A percentile compares a stretch with the other conserved stretches of the same genome.
Evolutionary conservation across 2,113 vertebrate species (phyloP).

Genomic region (Dasyprocta punctata): DNA sequence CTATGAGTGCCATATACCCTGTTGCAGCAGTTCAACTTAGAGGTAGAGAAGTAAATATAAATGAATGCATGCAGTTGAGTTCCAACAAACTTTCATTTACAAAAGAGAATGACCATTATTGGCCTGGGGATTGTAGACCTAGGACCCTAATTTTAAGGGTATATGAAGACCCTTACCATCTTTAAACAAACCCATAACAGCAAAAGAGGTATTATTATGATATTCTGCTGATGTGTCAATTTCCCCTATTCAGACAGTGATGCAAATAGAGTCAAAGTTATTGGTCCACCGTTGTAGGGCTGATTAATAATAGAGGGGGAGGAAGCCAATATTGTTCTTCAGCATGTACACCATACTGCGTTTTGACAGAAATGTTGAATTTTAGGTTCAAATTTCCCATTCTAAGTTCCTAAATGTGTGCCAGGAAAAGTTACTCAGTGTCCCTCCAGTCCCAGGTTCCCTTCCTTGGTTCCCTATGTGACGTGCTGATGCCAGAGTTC

Average conservation of each 20-base stretch:
- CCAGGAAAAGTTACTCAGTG: too few species aligned
- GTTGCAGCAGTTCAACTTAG: not conserved
- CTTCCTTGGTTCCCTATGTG: not conserved
- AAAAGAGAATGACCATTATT: not conserved
- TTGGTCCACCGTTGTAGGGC: not conserved
- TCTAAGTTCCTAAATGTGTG: not conserved
- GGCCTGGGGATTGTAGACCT: too few species aligned
- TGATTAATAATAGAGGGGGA: not conserved
- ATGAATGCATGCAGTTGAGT: not conserved
- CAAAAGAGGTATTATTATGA: not conserved
- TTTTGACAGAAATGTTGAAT: not conserved
- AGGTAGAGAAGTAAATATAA: not conserved
- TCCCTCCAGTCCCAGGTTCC: not conserved
- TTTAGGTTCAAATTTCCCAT: not conserved
- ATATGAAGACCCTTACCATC: not conserved
- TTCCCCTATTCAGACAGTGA: not conserved
- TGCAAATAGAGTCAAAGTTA: not conserved
- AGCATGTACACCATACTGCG: accelerated
- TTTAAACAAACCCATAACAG: not conserved
- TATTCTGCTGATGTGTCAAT: not conserved
- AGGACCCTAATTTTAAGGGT: not conserved
- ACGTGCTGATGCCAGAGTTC: not conserved
- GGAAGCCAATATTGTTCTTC: not conserved
- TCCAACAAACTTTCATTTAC: not conserved
- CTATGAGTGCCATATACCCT: not conserved